Conservation (phyloP, 35 echinoderm and acorn worm genomes). For the Heliocidaris erythrogramma region DNA sequence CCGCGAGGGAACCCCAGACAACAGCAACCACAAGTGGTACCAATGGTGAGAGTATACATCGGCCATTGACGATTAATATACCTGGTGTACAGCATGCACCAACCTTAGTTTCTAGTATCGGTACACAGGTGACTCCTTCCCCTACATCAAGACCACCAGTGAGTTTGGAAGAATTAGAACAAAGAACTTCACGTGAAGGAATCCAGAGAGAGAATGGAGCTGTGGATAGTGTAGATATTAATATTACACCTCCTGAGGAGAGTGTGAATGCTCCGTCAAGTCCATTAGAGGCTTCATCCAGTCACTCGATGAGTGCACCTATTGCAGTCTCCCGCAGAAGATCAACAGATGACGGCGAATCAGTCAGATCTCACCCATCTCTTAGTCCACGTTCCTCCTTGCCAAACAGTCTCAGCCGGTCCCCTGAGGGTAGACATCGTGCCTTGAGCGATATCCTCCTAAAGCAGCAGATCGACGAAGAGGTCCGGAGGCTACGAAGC, state of each 20-base stretch:
- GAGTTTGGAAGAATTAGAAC: not conserved
- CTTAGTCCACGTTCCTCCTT: constrained; percentile 26
- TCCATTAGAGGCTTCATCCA: not conserved
- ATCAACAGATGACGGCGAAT: not conserved
- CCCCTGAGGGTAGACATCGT: constrained; percentile 51
- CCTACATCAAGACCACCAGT: not conserved
- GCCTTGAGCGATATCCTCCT: constrained; percentile 73
- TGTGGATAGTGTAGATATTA: not conserved
- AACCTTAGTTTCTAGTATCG: not conserved
- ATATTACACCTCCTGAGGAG: constrained; percentile 33
- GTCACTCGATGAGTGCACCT: not conserved
- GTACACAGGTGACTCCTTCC: constrained; percentile 31
- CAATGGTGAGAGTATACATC: constrained; percentile 33
- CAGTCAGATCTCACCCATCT: not conserved
- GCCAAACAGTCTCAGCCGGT: not conserved
- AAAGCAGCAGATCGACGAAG: constrained; percentile 75
- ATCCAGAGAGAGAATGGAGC: not conserved
- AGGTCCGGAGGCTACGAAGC: constrained; percentile 64
- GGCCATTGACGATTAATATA: constrained; percentile 36
- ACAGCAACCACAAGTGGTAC: constrained; percentile 15
- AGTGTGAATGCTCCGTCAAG: not conserved
- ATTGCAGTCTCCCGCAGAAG: constrained; percentile 10
- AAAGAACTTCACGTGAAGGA: not conserved
- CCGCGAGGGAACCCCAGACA: not conserved
- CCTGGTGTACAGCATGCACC: constrained; percentile 11